Evolutionary conservation across 2,113 vertebrate genomes (phyloP).

Genomic region (Emydocephalus ijimae): DNA sequence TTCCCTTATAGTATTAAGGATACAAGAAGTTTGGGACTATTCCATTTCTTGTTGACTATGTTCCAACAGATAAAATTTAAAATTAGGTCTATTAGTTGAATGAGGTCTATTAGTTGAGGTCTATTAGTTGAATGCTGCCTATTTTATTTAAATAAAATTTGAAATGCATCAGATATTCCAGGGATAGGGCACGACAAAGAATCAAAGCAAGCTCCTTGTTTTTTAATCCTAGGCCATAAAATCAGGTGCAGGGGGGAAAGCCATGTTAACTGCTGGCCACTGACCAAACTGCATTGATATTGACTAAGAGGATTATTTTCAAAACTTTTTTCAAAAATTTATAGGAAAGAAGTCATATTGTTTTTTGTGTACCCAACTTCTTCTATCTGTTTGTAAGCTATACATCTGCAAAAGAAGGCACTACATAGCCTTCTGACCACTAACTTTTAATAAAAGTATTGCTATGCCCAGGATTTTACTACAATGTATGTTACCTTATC

Average conservation of each 20-base stretch:
- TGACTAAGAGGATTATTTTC: neutral
- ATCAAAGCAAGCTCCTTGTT: neutral
- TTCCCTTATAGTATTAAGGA: rapidly evolving
- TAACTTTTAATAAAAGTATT: neutral
- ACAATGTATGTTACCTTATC: neutral
- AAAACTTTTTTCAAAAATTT: neutral
- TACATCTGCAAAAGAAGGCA: neutral
- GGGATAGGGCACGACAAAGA: neutral
- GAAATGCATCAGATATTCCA: neutral
- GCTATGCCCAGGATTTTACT: neutral
- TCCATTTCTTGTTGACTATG: neutral
- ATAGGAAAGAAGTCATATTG: neutral
- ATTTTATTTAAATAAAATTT: neutral
- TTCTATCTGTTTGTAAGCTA: neutral
- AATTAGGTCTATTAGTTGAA: neutral
- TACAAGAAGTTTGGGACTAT: neutral
- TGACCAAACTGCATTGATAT: neutral
- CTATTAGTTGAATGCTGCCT: neutral
- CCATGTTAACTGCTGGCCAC: neutral
- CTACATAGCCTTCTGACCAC: neutral
- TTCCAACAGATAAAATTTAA: neutral
- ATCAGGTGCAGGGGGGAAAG: neutral
- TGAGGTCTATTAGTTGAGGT: too few species aligned
- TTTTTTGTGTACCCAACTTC: neutral
- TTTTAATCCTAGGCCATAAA: neutral